Base-by-base conservation (phyloP, 2,888 invertebrate genomes). In the Drepana falcataria region DNA sequence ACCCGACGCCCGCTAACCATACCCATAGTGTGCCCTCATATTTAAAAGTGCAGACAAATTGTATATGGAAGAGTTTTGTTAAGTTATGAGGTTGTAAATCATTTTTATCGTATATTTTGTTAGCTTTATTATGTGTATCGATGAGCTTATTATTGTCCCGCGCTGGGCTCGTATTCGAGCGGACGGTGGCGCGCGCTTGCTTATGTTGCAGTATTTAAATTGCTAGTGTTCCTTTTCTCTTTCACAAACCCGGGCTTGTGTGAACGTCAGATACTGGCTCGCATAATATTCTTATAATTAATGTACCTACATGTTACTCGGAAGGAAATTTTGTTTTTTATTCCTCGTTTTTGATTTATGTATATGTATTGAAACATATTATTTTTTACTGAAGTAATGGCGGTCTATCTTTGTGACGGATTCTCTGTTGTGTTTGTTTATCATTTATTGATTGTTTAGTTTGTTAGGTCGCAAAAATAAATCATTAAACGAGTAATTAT, bases 31-130 rank as follows among this genome's bases (percentile, higher is more conserved):
- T 80, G 76, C 71, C 75, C 79, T 66, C 70, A 69, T 76, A 73
- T 75, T 73, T 68, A 62, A 77, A 75, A 75, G 81, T 81, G 79
- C 81, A 75, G 69, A 80, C 71, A 74, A 78, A 76, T 81, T 83
- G 83, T 84, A 83, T 72, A 85, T 83, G 83, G 79, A 83, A 75
- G 74, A 73, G 69, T 83, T 85, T 86, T 83, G 83, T 87, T 87
- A 88, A 84, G 85, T 89, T 88, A 86, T 79, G 85, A 83, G 84
- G 87, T 87, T 89, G 87, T 90, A 90, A 90, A 91, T 91, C 88
- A 88, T 90, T 89, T 88, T 85, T 87, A 87, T 82, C 79, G 68
- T 89, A 83, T 90, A 87, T 87, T 88, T 89, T 89, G 83, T 88
- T 90, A 87, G 88, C 84, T 86, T 87, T 89, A 87, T 88, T 85